Conservation (phyloP, 2,888 invertebrate genomes). For the Venusia cambrica region DNA sequence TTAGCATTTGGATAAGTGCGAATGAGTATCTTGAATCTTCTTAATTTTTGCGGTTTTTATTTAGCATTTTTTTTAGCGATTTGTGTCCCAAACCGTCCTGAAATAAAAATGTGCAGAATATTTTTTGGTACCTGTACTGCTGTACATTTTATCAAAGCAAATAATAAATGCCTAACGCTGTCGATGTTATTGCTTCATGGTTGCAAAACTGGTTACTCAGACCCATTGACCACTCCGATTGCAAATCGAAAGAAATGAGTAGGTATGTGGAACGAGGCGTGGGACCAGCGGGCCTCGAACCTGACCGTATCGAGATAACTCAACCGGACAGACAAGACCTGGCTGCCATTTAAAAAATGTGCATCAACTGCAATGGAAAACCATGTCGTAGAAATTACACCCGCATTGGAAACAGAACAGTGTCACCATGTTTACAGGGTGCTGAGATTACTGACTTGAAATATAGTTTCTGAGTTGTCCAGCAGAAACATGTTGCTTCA, state of each 20-base stretch:
- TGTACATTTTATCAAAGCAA: too few relatives aligned
- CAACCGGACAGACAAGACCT: constrained; percentile 72
- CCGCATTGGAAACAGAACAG: constrained; percentile 40
- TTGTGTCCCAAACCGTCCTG: constrained; percentile 38
- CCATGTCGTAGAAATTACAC: constrained; percentile 48
- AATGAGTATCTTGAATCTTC: constrained; percentile 76
- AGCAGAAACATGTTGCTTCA: constrained; percentile 55
- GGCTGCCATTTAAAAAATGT: constrained; percentile 56
- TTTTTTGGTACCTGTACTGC: too few relatives aligned
- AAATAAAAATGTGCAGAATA: constrained; percentile 40
- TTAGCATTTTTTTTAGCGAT: constrained; percentile 38
- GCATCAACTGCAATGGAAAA: constrained; percentile 49
- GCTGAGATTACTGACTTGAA: constrained; percentile 9
- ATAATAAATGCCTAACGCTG: too few relatives aligned
- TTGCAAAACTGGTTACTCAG: constrained; percentile 36
- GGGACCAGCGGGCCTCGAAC: constrained; percentile 65
- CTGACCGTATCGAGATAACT: constrained; percentile 76
- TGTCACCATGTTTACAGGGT: constrained; percentile 19
- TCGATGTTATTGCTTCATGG: constrained; percentile 15
- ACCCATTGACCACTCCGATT: constrained; percentile 45
- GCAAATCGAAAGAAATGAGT: constrained; percentile 50
- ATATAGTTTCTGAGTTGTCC: constrained; percentile 32
- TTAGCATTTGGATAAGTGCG: constrained; percentile 71
- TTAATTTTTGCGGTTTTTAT: constrained; percentile 61
- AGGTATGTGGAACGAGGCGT: constrained; percentile 70